These are phyloP conservation scores for Schizaphis graminum DNA, from an alignment of 2,888 invertebrate species.

Conservation along the genomic window DNA sequence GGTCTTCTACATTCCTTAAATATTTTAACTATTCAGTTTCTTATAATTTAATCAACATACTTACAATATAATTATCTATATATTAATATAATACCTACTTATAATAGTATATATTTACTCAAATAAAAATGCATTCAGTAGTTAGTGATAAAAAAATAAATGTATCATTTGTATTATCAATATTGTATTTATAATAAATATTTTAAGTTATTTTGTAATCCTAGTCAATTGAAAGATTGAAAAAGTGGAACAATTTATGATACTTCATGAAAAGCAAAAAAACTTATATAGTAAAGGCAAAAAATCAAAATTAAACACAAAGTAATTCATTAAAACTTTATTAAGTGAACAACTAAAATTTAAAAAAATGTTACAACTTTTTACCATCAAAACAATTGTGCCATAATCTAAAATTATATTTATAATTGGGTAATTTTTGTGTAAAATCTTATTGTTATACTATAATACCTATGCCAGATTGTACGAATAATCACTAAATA, in stretches of 20 bases:
- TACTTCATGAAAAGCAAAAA: constrained; percentile 6
- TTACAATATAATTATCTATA: background rate
- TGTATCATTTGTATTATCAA: constrained; percentile 18
- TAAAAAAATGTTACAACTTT: background rate
- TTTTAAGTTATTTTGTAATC: constrained; percentile 18
- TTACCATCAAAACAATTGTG: constrained; percentile 32
- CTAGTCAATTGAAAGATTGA: constrained; percentile 49
- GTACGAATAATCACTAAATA: no score
- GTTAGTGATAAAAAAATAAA: background rate
- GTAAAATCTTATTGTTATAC: constrained; percentile 32
- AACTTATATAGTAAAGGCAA: background rate
- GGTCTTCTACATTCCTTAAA: constrained; percentile 60
- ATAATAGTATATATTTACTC: background rate
- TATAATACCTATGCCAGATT: no score
- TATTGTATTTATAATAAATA: background rate
- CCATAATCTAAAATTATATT: constrained; percentile 33
- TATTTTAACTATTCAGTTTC: constrained; percentile 26
- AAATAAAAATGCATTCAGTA: constrained; percentile 11
- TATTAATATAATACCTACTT: no score
- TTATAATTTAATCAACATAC: constrained; percentile 14
- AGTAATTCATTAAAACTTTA: background rate
- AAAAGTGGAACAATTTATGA: background rate
- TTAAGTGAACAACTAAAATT: background rate
- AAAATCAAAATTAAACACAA: constrained; percentile 1
- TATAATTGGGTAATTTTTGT: constrained; percentile 32